These are phyloP conservation scores for Pipistrellus kuhlii DNA, from an alignment of 2,797 vertebrate species.

Conservation along the genomic window DNA sequence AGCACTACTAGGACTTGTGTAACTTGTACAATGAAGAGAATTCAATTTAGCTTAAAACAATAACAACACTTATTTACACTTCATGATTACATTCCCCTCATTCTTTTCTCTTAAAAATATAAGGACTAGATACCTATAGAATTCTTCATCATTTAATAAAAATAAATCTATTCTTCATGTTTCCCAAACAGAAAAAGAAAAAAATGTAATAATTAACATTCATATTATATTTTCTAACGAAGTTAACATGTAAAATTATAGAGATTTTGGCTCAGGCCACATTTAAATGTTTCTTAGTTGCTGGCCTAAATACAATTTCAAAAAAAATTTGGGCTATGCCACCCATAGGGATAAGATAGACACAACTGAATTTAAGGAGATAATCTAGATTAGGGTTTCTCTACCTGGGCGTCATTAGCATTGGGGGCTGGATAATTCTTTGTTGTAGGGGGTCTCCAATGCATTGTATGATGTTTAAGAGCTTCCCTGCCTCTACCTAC, in stretches of 20 bases:
- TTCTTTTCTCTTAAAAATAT: conserved; percentile 34
- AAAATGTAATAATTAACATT: not conserved
- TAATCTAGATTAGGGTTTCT: not conserved
- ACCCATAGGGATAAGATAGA: not conserved
- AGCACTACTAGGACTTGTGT: not conserved
- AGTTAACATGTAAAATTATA: not conserved
- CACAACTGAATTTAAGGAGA: not conserved
- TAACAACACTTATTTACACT: conserved; percentile 19
- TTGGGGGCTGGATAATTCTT: not conserved
- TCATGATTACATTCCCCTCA: conserved; percentile 1
- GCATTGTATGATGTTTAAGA: not conserved
- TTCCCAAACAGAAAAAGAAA: not conserved
- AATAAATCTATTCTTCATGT: conserved; percentile 18
- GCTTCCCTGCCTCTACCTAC: not conserved
- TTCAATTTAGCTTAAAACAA: not conserved
- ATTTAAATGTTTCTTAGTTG: conserved; percentile 44
- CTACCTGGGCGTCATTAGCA: not conserved
- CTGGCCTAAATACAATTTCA: conserved; percentile 46
- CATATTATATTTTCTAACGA: conserved; percentile 20
- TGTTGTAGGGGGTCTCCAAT: not conserved
- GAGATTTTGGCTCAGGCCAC: not conserved
- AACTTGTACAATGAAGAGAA: not conserved
- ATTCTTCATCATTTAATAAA: conserved; percentile 42
- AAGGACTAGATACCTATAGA: conserved; percentile 10
- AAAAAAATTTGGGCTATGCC: not conserved